Percentiles rank a stretch among this genome's conserved stretches.
These are phyloP conservation scores for Thelaira solivaga DNA, from an alignment of 2,888 invertebrate species.

Conservation along the genomic window DNA sequence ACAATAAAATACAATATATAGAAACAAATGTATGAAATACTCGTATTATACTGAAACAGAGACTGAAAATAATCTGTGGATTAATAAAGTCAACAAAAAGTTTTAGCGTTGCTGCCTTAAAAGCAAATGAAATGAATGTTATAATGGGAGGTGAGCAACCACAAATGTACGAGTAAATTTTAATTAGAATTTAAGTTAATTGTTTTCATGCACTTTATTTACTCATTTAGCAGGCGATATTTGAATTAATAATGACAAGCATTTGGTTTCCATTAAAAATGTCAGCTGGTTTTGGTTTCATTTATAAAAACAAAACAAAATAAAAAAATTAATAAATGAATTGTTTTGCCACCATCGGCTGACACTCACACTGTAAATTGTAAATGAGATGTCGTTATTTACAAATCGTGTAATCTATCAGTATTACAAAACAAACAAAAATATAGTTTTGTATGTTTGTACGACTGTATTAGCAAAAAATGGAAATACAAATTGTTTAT, in stretches of 20 bases:
- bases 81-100: background rate
- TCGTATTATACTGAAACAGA: background rate
- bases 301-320: no score
- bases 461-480: background rate
- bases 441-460: background rate
- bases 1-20: no score
- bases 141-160: background rate
- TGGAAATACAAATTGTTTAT: background rate
- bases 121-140: background rate
- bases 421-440: constrained; percentile 5
- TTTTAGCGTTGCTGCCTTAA: background rate
- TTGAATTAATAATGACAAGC: background rate
- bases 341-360: background rate
- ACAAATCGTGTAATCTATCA: constrained; percentile 37
- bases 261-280: constrained; percentile 14
- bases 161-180: background rate
- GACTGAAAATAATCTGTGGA: background rate
- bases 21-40: no score
- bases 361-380: constrained; percentile 5
- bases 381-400: constrained; percentile 35
- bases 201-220: background rate
- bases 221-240: background rate
- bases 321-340: background rate
- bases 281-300: constrained; percentile 15
- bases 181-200: constrained; percentile 6